Evolutionary conservation across 2,797 vertebrate genomes (phyloP), one percentile per base, ranked within the genome.

Genomic region (Kryptopterus vitreolus): DNA sequence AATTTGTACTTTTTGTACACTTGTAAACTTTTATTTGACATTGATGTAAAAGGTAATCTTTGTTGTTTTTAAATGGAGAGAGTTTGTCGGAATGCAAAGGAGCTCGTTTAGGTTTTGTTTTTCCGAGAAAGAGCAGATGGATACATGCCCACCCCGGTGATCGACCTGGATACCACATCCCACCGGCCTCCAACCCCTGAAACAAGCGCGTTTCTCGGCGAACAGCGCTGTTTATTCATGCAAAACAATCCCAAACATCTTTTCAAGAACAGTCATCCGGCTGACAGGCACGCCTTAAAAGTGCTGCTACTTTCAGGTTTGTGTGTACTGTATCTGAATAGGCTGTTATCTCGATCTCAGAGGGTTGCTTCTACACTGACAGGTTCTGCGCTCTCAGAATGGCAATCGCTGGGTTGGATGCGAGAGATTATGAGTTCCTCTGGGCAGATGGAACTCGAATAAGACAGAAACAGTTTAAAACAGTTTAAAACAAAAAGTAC

Each of bases 331-430:
- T 53, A 73, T 58, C 13, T 72, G 46, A n/a, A 62, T 33, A 70
- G 35, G 33, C 63, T 43, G 76, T 35, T 68, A 53, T 43, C 16
- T 61, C 20, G 66, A 31, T 65, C 79, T 81, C 59, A 61, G 46
- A 53, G 24, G 52, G 15, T 4, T 77, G 69, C 55, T 76, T 22
- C 26, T 24, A 11, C 35, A 66, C 46, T 76, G 62, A 81, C 71
- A 68, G 61, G 57, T 22, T 29, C 16, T 63, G 31, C 65, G 26
- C 2, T 3, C 5, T 43, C 57, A 50, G 53, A 38, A 68, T 68
- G 22, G 13, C 52, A 62, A 48, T 22, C 18, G 62, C 38, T 53
- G 20, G 50, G 53, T 72, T 55, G 13, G 18, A 72, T 33, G 26
- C 29, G 50, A 72, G 69, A 72, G 69, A n/a, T n/a, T 33, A 29